phyloP scores from a whole-genome alignment of 2,797 vertebrate species.

The Dromococcyx pavoninus region DNA sequence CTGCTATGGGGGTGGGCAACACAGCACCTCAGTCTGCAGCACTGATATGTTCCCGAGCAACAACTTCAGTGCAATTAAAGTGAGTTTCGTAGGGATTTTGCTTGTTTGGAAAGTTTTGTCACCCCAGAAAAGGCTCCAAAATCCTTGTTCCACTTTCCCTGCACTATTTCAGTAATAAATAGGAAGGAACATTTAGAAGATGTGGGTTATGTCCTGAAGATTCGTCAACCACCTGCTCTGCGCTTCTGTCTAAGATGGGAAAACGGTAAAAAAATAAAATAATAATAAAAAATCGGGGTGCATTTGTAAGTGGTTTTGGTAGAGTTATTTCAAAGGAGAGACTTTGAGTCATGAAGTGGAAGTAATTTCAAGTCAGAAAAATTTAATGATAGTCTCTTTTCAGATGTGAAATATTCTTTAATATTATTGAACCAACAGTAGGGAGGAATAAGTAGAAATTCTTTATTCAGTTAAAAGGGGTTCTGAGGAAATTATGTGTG shows the following conservation, averaged over 20 bases:
- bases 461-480: not conserved
- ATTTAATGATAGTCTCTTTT: not conserved
- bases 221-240: not conserved
- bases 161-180: not conserved
- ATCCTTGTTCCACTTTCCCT: not conserved
- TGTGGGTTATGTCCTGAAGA: not conserved
- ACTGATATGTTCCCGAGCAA: rapidly evolving
- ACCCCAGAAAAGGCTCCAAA: not conserved
- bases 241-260: not conserved
- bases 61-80: not conserved
- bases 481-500: not conserved
- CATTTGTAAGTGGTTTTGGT: not conserved
- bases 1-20: rapidly evolving
- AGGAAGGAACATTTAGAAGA: not conserved
- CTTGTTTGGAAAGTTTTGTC: not conserved
- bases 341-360: not conserved
- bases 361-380: not conserved
- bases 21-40: not conserved
- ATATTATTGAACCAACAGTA: not conserved
- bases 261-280: not conserved
- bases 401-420: not conserved
- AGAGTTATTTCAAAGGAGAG: not conserved
- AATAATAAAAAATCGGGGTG: no score
- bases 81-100: not conserved
- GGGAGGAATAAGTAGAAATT: not conserved